Base-by-base conservation (phyloP, 2,797 vertebrate species). In the Syndactyla subalaris region DNA sequence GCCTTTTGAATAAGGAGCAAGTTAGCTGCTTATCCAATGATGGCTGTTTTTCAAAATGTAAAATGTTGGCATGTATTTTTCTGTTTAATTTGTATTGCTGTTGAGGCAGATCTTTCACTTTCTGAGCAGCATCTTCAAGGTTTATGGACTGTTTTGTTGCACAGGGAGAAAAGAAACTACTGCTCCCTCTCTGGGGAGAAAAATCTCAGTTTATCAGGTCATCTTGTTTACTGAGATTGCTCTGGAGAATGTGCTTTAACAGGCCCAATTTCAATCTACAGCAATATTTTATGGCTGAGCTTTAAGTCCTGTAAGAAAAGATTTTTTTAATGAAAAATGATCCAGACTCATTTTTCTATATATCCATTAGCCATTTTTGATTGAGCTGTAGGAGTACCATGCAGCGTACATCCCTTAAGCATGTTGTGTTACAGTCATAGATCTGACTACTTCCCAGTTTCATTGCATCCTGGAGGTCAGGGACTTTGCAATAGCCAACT, bases 31-130 rank as follows among this genome's bases (percentile, higher is more conserved):
- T 93, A 88, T 80, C 46, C 38, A 2, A 6, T 76, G 57, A 86
- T 88, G 51, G 27, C 71, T 82, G 51, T 23, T 93, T 96, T 90
- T 94, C 45, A 46, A 75, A 93, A 45, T 52, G 41, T 38, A 62
- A n/a, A 71, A 63, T 38, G 38, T 82, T 94, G 92, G 74, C 71
- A 49, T 87, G 45, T 72, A 61, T 95, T 94, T 93, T 94, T 85
- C 63, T 58, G 32, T 74, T 71, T 85, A 45, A 90, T 95, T 93
- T 95, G 72, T 86, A 48, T 80, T 91, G 34, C 39, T 94, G 18
- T 52, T 80, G 63, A 88, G 52, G 29, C 41, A 93, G 48, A 81
- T 46, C 58, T 39, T 65, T 55, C 38, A n/a, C 27, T 94, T 91
- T 80, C 76, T 85, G 54, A 87, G 49, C 34, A 83, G 21, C 2